Base-by-base conservation (phyloP, 2,113 vertebrate genomes). In the Naja naja region DNA sequence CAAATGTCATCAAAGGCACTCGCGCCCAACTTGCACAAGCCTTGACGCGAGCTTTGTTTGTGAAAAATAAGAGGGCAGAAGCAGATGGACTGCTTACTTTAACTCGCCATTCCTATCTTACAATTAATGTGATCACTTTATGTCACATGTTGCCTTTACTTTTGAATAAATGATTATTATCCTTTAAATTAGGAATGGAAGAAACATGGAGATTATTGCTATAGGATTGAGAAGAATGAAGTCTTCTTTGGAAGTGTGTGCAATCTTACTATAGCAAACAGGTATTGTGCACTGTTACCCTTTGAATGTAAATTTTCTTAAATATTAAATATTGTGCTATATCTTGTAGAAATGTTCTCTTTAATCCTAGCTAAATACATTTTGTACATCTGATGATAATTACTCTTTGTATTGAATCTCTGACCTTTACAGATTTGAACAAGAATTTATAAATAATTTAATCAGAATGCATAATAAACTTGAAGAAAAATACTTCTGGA, bases 381-480 rank as follows among this genome's bases (percentile, higher is more conserved):
- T 88, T 81, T 52, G 22, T 74, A 60, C 8, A 88, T 88, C 25
- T 69, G 45, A 45, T 74, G 45, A 53, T 53, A 88, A 9, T 69
- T 69, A 4, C 12, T 55, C 22, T 54, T 85, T 27, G 58, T 58
- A 34, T 12, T 49, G 43, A 52, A 58, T 2, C 22, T 53, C 60
- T 85, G 69, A 81, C 49, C 91, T 89, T 96, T 97, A 39, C 97
- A 99, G 99, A 95, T 99, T 99, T 97, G 99, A 99, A 90, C 99
- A 99, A 97, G 98, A 98, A 94, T 99, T 98, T 93, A 97, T 99
- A 96, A 99, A 98, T 96, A 97, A 96, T 90, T 97, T 99, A 25
- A 98, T 99, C 55, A 97, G 96, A 93, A 98, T 98, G 58, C 95
- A 98, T 16, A 97, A 96, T 3, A 95, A 94, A 95, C 91, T 91